phyloP scores from a whole-genome alignment of 2,113 vertebrate genomes.

The Sprattus sprattus region DNA sequence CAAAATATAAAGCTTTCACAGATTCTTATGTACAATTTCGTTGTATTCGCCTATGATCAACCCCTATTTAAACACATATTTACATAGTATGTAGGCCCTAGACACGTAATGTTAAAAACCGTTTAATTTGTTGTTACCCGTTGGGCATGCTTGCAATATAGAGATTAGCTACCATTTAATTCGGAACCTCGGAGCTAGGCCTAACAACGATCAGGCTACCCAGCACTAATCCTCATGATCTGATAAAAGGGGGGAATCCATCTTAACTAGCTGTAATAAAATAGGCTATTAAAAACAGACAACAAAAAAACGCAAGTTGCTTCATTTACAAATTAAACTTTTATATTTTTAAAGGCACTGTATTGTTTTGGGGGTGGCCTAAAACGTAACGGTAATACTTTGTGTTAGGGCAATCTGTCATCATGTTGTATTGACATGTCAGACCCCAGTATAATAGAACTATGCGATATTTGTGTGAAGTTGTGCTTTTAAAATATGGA shows the following conservation, averaged over 20 bases:
- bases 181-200: background rate
- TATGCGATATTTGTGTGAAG: background rate
- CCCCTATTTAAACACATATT: slow-evolving; percentile 15
- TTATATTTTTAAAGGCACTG: background rate
- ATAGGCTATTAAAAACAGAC: background rate
- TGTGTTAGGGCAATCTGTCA: background rate
- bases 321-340: background rate
- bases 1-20: slow-evolving; percentile 15
- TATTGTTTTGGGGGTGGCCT: background rate
- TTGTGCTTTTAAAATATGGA: background rate
- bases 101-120: background rate
- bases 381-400: background rate
- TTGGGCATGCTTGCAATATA: background rate
- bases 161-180: background rate
- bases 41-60: slow-evolving; percentile 1
- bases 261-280: background rate
- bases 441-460: background rate
- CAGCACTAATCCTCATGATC: background rate
- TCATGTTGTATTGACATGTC: background rate
- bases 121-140: background rate
- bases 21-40: background rate
- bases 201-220: background rate
- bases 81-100: background rate
- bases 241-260: background rate
- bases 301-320: background rate